Evolutionary conservation across 2,797 vertebrate genomes (phyloP).

Genomic region (Poeciliopsis gracilis): DNA sequence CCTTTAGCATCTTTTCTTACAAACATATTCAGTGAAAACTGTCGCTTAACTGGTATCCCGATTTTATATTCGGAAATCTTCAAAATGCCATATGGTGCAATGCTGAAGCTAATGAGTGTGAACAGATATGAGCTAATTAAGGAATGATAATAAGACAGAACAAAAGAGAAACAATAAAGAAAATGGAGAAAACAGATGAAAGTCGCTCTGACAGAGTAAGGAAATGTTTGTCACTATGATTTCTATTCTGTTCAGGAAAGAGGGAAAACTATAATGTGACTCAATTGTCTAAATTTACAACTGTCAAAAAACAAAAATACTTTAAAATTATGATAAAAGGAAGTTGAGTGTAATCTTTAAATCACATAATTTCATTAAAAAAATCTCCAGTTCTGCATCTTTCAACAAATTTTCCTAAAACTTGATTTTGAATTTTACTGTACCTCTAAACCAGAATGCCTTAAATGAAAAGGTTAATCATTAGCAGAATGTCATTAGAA

Average conservation of each 20-base stretch:
- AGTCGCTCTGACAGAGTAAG: neutral
- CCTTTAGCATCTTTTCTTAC: neutral
- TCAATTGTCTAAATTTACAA: neutral
- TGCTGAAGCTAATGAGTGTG: constrained; percentile 54
- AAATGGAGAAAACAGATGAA: constrained; percentile 31
- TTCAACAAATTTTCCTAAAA: neutral
- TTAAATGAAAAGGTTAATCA: neutral
- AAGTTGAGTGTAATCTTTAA: neutral
- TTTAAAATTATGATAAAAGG: neutral
- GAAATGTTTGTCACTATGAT: neutral
- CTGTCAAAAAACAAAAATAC: neutral
- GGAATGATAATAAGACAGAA: constrained; percentile 23
- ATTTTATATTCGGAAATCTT: constrained; percentile 45
- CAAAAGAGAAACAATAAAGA: constrained; percentile 31
- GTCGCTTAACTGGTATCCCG: constrained; percentile 24
- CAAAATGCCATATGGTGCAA: constrained; percentile 56
- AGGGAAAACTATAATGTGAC: neutral
- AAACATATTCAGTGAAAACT: constrained; percentile 40
- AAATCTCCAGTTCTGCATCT: neutral
- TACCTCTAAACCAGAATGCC: neutral
- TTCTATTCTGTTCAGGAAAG: neutral
- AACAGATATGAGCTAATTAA: constrained; percentile 57
- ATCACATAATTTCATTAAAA: neutral
- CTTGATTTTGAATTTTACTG: neutral
- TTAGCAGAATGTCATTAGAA: neutral